Base-by-base conservation (phyloP, 1,140 invertebrate genomes). In the Lepidurus couesii region DNA sequence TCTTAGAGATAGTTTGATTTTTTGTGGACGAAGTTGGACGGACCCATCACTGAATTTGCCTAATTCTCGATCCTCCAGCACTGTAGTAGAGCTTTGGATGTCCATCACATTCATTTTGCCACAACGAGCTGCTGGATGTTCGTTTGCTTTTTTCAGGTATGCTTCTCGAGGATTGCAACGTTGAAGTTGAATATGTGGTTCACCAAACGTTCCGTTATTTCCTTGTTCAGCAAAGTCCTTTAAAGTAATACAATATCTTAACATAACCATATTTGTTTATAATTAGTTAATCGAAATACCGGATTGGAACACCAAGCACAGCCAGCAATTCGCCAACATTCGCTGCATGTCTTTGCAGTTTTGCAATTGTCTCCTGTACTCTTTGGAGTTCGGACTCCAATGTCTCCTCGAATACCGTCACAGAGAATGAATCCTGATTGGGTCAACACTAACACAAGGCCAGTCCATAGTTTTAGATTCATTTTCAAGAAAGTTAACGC, bases 141-240 rank as follows among this genome's bases (percentile, higher is more conserved):
- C 77, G 76, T 44, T 44, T 16, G 44, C 21, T 45, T 11, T 24
- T 45, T 74, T 16, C n/a, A 76, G 21, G 74, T 26, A 74, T 76
- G 45, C 44, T 79, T 53, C 75, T 77, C 77, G 53, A 21, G 53
- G 21, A 16, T 65, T 65, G 53, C 53, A 65, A 21, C 53, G 53
- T 65, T 65, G 53, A 16, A 47, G 21, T 9, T 16, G 53, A 65
- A 65, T 13, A 3, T 10, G 16, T 5, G 10, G 45, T 47, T 47
- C 45, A 16, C 16, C 45, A 3, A 34, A 34, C 16, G 45, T 47
- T 16, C 45, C 16, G 45, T 16, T 24, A 24, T 24, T 47, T 13
- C 53, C 6, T 65, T 65, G 53, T n/a, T 65, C 53, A 65, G 9
- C 53, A 16, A 65, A 65, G 6, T 65, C 53, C 53, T 65, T 34